A percentile compares a stretch with the other conserved stretches of the same genome.
phyloP scores from a whole-genome alignment of 2,797 vertebrate genomes.

The Hozukius guyotensis region DNA sequence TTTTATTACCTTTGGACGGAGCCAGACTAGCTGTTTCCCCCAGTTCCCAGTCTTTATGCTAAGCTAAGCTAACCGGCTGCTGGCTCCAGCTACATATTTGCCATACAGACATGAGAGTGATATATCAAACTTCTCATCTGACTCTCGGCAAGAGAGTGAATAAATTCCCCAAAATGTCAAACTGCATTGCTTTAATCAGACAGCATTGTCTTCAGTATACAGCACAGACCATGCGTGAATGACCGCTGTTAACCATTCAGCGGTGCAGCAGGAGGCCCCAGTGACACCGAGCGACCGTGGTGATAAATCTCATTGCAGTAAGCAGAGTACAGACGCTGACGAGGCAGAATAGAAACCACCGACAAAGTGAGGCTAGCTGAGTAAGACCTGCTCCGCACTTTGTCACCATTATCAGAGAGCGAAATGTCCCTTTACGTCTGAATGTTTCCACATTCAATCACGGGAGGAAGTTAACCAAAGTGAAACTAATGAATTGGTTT shows the following conservation, averaged over 20 bases:
- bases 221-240: constrained; percentile 7
- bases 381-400: neutral
- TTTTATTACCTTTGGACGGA: neutral
- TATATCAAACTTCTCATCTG: neutral
- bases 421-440: neutral
- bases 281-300: neutral
- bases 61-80: neutral
- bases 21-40: neutral
- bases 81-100: neutral
- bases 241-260: constrained; percentile 19
- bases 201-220: neutral
- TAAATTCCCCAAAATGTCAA: neutral
- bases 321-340: constrained; percentile 61
- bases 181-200: neutral
- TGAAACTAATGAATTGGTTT: neutral
- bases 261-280: neutral
- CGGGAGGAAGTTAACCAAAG: neutral
- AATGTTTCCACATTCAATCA: neutral
- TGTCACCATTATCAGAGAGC: neutral
- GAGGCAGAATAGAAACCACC: constrained; percentile 70
- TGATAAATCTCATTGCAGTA: constrained; percentile 44
- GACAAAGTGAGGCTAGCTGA: constrained; percentile 2
- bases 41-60: neutral
- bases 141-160: neutral
- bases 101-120: neutral